Percentiles rank a stretch among this genome's conserved stretches.
Evolutionary conservation across 2,797 vertebrate species (phyloP).

Genomic region (Smutsia gigantea): DNA sequence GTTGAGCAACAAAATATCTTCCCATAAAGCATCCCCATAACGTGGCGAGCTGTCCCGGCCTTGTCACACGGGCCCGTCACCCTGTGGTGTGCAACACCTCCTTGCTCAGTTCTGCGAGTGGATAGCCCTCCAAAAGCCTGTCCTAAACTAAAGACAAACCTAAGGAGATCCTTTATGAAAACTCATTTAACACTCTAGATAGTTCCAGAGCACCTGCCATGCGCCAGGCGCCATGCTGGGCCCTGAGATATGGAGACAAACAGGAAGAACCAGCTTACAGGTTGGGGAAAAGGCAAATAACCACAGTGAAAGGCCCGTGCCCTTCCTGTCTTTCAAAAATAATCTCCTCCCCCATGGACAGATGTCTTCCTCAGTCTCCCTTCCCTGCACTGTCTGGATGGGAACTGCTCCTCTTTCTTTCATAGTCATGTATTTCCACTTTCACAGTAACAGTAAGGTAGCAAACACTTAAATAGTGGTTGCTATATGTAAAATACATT

Average conservation of each 20-base stretch:
- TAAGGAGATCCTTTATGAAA: neutral
- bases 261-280: neutral
- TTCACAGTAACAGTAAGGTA: neutral
- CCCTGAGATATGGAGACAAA: neutral
- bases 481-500: neutral
- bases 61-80: neutral
- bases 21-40: rapidly evolving
- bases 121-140: neutral
- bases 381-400: neutral
- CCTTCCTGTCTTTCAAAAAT: neutral
- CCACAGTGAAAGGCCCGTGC: neutral
- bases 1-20: neutral
- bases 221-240: rapidly evolving
- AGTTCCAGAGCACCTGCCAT: rapidly evolving
- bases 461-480: neutral
- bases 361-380: neutral
- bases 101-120: neutral
- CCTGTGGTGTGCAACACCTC: neutral
- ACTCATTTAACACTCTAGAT: neutral
- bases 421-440: neutral
- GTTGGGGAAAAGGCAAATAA: neutral
- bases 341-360: neutral
- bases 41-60: neutral
- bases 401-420: neutral
- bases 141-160: neutral